Percentiles rank a stretch among this genome's conserved stretches.
Evolutionary conservation across 2,888 invertebrate genomes (phyloP).

Genomic region (Troides aeacus): DNA sequence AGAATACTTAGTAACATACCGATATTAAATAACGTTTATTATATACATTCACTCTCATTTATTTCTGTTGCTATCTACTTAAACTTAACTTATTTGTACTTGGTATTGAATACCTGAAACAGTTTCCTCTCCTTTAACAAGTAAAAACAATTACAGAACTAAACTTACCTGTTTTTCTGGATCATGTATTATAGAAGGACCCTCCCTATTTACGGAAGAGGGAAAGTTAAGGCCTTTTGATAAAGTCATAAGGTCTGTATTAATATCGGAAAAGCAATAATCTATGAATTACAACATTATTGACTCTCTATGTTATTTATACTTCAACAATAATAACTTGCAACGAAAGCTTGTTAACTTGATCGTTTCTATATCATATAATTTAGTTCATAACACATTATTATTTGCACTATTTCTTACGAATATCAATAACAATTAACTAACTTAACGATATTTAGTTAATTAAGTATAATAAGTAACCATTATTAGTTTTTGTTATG

Average conservation of each 20-base stretch:
- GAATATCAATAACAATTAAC: too few species aligned
- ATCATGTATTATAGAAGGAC: not conserved
- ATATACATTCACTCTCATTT: too few species aligned
- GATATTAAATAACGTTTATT: too few species aligned
- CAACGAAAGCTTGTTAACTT: not conserved
- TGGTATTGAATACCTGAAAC: not conserved
- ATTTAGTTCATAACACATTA: not conserved
- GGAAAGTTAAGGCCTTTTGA: not conserved
- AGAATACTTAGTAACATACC: too few species aligned
- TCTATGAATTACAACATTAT: not conserved
- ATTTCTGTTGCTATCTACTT: too few species aligned
- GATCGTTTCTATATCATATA: not conserved
- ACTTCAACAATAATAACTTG: conserved; percentile 28
- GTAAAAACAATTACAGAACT: not conserved
- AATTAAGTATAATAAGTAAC: too few species aligned
- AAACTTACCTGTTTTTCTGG: not conserved
- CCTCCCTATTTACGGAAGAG: not conserved
- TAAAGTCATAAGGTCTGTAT: not conserved
- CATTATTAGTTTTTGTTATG: too few species aligned
- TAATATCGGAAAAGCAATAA: not conserved
- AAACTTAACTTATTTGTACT: too few species aligned
- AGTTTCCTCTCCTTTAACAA: not conserved
- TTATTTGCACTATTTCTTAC: too few species aligned
- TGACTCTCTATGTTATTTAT: not conserved
- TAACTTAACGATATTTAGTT: too few species aligned